Base-by-base conservation (phyloP, 2,888 invertebrate species). In the Anticlea derivata region DNA sequence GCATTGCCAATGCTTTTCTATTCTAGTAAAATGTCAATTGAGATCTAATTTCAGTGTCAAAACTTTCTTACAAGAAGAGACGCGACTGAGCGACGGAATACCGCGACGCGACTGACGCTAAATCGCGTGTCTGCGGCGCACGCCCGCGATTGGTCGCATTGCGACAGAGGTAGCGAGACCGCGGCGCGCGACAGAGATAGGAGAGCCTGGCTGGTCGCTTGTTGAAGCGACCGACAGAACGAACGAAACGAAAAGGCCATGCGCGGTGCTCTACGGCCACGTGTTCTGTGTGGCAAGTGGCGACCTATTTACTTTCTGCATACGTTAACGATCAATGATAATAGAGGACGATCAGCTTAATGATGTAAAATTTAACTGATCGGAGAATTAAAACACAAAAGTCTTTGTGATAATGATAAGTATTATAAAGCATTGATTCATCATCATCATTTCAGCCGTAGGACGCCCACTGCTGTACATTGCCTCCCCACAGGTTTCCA, bases 61-160 rank as follows among this genome's bases (percentile, higher is more conserved):
- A 37, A n/a, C n/a, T n/a, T n/a, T n/a, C n/a, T n/a, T n/a, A n/a
- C n/a, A n/a, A 2, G 26, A 24, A 17, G 24, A 41, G 37, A 50
- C 61, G 66, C 66, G 66, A 63, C 61, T 55, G 53, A 39, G 48
- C 40, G 44, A 45, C 45, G 38, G 34, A 11, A 20, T n/a, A 17
- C 24, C 65, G 68, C 73, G 70, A 66, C 71, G 68, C 77, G 76
- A 78, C 77, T 77, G 78, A 68, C 71, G 74, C 66, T 60, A 60
- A 61, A 58, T 67, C 61, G 66, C 68, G 63, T 63, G 65, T 60
- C 44, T 24, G 40, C 34, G 40, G 30, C 55, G 58, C 50, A 45
- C 48, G 51, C 29, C 38, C 4, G 17, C 17, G 58, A 62, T 61
- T 62, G 60, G 63, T 51, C 60, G 60, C 40, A 47, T 55, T 66